These are phyloP conservation scores for Lasioglossum villosulum DNA, from an alignment of 2,888 invertebrate species.

Conservation along the genomic window DNA sequence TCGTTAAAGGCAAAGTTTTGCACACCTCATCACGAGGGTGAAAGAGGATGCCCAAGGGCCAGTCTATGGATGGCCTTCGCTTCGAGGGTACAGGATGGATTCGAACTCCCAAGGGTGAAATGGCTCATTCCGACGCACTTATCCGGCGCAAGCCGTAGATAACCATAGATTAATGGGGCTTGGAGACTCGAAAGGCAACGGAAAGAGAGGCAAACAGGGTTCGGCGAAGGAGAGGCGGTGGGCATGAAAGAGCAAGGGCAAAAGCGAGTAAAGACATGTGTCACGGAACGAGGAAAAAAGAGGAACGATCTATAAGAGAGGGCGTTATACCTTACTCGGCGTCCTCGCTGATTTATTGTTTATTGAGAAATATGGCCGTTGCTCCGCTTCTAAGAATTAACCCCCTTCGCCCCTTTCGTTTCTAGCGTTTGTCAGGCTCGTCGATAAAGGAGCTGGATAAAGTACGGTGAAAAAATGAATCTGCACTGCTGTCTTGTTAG, in stretches of 20 bases:
- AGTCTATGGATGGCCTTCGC: slow-evolving; percentile 70
- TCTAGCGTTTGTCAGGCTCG: slow-evolving; percentile 48
- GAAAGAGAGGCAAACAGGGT: slow-evolving; percentile 68
- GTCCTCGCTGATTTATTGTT: slow-evolving; percentile 83
- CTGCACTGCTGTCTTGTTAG: neutral
- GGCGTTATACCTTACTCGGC: slow-evolving; percentile 72
- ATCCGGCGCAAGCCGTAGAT: slow-evolving; percentile 83
- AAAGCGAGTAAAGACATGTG: slow-evolving; percentile 63
- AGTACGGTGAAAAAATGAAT: neutral
- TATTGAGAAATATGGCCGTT: slow-evolving; percentile 84
- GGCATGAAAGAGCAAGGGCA: slow-evolving; percentile 50
- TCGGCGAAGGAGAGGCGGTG: slow-evolving; percentile 23
- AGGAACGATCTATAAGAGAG: slow-evolving; percentile 72
- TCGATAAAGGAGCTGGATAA: neutral
- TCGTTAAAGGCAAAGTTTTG: slow-evolving; percentile 77
- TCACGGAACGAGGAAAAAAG: slow-evolving; percentile 64
- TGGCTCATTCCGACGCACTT: slow-evolving; percentile 84
- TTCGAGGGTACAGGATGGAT: slow-evolving; percentile 74
- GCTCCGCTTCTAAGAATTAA: slow-evolving; percentile 78
- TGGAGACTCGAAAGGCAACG: slow-evolving; percentile 73
- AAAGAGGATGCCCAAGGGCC: slow-evolving; percentile 80
- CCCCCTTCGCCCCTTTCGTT: slow-evolving; percentile 69
- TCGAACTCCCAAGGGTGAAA: slow-evolving; percentile 84
- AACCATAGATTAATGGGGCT: slow-evolving; percentile 84
- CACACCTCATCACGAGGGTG: slow-evolving; percentile 78